These are phyloP conservation scores for Whitmania pigra DNA, from an alignment of 1,140 invertebrate genomes.

Conservation along the genomic window DNA sequence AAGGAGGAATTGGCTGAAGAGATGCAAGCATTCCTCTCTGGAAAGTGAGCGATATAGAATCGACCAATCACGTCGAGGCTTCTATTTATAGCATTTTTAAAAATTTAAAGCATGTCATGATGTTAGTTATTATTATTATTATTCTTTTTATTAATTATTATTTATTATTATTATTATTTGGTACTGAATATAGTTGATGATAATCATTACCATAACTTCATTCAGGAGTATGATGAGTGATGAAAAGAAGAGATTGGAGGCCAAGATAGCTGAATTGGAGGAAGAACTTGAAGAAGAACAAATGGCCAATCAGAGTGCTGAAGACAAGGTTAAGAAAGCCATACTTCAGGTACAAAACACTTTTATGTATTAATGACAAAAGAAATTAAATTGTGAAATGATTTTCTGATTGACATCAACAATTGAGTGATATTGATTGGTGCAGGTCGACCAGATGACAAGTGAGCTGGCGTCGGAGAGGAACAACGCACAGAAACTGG, in stretches of 20 bases:
- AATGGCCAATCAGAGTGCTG: conserved; percentile 69
- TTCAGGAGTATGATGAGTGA: conserved; percentile 44
- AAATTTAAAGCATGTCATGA: too few relatives aligned
- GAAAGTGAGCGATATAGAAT: too few relatives aligned
- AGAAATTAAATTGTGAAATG: too few relatives aligned
- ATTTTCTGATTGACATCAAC: background rate
- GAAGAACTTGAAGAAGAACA: conserved; percentile 96
- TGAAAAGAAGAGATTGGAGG: conserved; percentile 90
- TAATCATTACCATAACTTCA: too few relatives aligned
- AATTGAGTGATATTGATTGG: conserved; percentile 18
- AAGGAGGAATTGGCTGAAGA: conserved; percentile 75
- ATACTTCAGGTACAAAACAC: conserved; percentile 41
- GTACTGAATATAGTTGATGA: too few relatives aligned
- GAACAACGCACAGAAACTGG: conserved; percentile 74
- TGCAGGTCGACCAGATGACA: conserved; percentile 65
- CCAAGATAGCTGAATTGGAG: conserved; percentile 76
- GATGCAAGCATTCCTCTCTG: conserved; percentile 44
- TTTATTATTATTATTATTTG: too few relatives aligned
- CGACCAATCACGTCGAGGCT: too few relatives aligned
- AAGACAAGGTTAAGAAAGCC: conserved; percentile 76
- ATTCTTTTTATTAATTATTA: too few relatives aligned
- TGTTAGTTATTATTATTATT: too few relatives aligned
- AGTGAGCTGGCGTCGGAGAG: conserved; percentile 74
- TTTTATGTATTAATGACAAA: background rate
- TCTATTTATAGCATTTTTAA: too few relatives aligned